Evolutionary conservation across 2,888 invertebrate genomes (phyloP), one percentile per base, ranked within the genome.

Genomic region (Gnatocerus cornutus): DNA sequence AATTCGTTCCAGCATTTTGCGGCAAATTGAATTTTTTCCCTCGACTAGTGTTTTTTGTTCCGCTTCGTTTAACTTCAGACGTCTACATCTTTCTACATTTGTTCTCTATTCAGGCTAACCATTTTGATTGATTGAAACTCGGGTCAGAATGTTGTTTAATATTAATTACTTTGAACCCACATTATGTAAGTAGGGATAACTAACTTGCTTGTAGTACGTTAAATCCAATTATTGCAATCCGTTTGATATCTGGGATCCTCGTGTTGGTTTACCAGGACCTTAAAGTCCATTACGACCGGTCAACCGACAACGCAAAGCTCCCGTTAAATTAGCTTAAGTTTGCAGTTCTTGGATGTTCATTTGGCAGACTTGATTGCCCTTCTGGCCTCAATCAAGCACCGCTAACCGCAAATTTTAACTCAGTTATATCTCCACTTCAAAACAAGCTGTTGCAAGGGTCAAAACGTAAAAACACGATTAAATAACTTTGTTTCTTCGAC

Each of bases 191-290:
- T 67, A 58, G 72, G 73, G 70, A 71, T 75, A 75, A 73, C 62
- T 62, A 63, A 71, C 67, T 69, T 72, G 68, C 68, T 72, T 67
- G 72, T 68, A 69, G 59, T 70, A 68, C 64, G 72, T 71, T 72
- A 75, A 76, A 76, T 72, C 74, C 73, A 76, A 75, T 76, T 76
- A 76, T 76, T 74, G 64, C 76, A 76, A 77, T 77, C 77, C 71
- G 75, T 77, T 75, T 77, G 77, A 77, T 73, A 76, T 73, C 74
- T 71, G 64, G 59, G 53, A 50, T 56, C 61, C 56, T 50, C 69
- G 66, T 68, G 64, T 73, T 68, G 74, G 72, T 71, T 73, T 68
- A 71, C 73, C 73, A 45, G 62, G 68, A 73, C 68, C 68, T 72
- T 71, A 66, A 63, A 67, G 72, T 71, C 71, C 74, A 73, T 77